Percentiles rank a stretch among this genome's conserved stretches.
These are phyloP conservation scores for Dipus sagitta DNA, from an alignment of 2,797 vertebrate species.

Conservation along the genomic window DNA sequence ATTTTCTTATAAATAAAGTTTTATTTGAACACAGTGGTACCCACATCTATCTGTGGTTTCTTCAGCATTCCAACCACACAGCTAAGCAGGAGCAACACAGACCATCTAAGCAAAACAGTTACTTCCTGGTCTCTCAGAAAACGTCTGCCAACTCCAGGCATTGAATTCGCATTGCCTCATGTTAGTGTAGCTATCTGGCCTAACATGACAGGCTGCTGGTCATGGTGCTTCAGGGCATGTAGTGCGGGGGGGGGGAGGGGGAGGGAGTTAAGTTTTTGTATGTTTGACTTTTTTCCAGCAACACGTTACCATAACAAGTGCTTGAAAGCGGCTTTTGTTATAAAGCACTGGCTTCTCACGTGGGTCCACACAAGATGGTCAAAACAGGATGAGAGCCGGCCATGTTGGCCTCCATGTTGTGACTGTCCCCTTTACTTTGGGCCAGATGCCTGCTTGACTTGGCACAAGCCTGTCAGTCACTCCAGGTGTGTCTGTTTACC, in stretches of 20 bases:
- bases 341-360: no score
- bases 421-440: no score
- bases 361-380: no score
- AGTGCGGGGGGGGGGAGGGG: background rate
- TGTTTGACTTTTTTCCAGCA: background rate
- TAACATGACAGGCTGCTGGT: background rate
- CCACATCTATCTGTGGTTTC: background rate
- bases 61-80: background rate
- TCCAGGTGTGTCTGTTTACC: no score
- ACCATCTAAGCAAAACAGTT: constrained; percentile 6
- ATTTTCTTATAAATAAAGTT: background rate
- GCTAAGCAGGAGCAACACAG: background rate
- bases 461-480: no score
- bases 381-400: no score
- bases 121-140: background rate
- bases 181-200: background rate
- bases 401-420: no score
- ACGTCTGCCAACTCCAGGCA: background rate
- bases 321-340: no score
- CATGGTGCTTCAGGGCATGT: background rate
- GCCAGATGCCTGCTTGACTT: no score
- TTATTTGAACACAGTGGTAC: background rate
- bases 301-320: background rate
- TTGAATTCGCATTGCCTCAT: background rate
- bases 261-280: background rate